Percentiles rank a stretch among this genome's conserved stretches.
Conservation (phyloP, 2,113 vertebrate genomes). For the Apaloderma vittatum region DNA sequence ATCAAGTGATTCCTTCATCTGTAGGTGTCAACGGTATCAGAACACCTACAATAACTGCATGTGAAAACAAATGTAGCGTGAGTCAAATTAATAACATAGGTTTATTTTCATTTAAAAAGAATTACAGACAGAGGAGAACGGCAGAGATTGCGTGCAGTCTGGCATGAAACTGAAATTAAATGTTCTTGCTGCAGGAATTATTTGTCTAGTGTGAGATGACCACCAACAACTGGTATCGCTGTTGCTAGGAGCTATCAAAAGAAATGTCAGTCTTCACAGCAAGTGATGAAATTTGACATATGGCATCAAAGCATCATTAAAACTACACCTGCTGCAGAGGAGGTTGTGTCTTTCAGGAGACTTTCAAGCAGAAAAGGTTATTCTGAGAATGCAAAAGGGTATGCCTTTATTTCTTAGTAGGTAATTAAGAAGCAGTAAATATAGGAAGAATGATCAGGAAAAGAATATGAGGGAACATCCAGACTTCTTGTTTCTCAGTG, state of each 20-base stretch:
- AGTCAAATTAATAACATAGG: neutral
- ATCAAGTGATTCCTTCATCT: neutral
- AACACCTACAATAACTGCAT: neutral
- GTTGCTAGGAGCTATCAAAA: constrained; percentile 86
- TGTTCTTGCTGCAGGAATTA: constrained; percentile 38
- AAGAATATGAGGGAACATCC: neutral
- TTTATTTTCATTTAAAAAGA: constrained; percentile 3
- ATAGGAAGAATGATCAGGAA: neutral
- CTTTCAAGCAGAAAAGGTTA: constrained; percentile 84
- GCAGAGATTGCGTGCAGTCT: neutral
- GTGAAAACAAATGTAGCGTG: neutral
- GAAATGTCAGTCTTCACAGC: constrained; percentile 96
- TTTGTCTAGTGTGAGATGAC: constrained; percentile 61
- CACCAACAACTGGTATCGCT: constrained; percentile 68
- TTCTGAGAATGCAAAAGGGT: constrained; percentile 74
- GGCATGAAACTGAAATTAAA: constrained; percentile 64
- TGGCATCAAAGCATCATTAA: constrained; percentile 97
- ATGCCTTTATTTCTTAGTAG: constrained; percentile 58
- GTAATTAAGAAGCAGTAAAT: constrained; percentile 63
- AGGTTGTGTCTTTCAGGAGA: constrained; percentile 84
- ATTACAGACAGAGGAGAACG: neutral
- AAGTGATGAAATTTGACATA: constrained; percentile 97
- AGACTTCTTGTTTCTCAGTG: neutral
- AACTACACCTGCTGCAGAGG: constrained; percentile 89
- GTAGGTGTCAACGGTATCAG: neutral